A percentile compares a stretch with the other conserved stretches of the same genome.
Evolutionary conservation across 2,113 vertebrate species (phyloP).

Genomic region (Otus sunia): DNA sequence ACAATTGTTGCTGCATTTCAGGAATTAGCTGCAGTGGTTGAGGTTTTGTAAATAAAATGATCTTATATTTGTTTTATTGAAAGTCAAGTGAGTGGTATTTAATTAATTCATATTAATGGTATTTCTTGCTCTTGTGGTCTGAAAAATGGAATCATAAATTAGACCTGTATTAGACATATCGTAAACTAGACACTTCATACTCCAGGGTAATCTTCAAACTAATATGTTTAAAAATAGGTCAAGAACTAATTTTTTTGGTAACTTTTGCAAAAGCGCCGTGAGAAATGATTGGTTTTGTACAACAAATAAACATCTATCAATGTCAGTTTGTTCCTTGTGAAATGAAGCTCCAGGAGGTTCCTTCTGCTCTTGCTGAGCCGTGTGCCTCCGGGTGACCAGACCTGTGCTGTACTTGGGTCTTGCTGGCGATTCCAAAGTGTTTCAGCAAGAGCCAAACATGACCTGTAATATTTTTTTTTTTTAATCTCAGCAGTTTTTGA

Average conservation of each 20-base stretch:
- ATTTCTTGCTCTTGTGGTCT: neutral
- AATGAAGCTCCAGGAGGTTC: neutral
- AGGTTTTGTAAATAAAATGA: neutral
- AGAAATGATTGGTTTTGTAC: neutral
- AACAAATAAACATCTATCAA: accelerated
- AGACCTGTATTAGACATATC: too few species aligned
- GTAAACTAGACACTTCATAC: too few species aligned
- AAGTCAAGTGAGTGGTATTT: neutral
- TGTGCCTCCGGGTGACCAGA: accelerated
- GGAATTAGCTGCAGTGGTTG: neutral
- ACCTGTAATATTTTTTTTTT: neutral
- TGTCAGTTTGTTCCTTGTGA: neutral
- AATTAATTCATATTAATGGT: neutral
- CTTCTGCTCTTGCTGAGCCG: accelerated
- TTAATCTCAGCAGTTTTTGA: neutral
- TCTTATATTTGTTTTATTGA: neutral
- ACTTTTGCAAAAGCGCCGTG: neutral
- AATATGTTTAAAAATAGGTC: neutral
- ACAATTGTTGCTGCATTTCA: neutral
- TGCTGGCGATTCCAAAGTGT: accelerated
- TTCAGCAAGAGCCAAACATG: neutral
- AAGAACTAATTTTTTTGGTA: neutral
- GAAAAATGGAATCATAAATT: neutral
- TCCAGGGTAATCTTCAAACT: neutral
- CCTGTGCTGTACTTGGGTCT: neutral